These are phyloP conservation scores for Gorsachius goisagi DNA, from an alignment of 2,113 vertebrate genomes.

Conservation along the genomic window DNA sequence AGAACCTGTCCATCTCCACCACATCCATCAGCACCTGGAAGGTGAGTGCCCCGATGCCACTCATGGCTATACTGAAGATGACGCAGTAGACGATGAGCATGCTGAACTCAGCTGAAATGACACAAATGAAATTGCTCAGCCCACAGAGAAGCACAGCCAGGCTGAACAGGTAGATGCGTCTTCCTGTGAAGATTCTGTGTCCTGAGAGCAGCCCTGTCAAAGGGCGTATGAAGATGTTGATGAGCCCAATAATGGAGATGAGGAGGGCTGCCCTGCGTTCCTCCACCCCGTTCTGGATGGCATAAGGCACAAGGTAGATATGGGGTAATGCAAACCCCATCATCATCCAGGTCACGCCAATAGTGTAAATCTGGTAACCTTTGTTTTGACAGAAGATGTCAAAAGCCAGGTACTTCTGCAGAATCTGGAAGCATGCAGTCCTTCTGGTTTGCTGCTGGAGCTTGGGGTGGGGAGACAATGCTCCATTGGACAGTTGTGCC, in stretches of 20 bases:
- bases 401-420: conserved; percentile 86
- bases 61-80: conserved; percentile 87
- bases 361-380: conserved; percentile 77
- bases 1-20: conserved; percentile 89
- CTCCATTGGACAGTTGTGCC: conserved; percentile 8
- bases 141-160: conserved; percentile 80
- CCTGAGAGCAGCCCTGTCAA: conserved; percentile 79
- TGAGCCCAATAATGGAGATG: conserved; percentile 84
- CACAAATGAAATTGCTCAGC: conserved; percentile 88
- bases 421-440: conserved; percentile 4
- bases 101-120: conserved; percentile 71
- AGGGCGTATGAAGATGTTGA: conserved; percentile 89
- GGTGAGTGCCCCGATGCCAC: conserved; percentile 81
- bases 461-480: not conserved
- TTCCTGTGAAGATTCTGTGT: conserved; percentile 72
- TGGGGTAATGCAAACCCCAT: conserved; percentile 86
- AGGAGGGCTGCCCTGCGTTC: conserved; percentile 82
- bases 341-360: conserved; percentile 87
- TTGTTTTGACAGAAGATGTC: conserved; percentile 83
- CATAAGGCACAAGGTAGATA: conserved; percentile 89
- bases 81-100: conserved; percentile 81
- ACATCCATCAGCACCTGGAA: conserved; percentile 94
- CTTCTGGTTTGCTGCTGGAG: not conserved
- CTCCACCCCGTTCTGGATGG: conserved; percentile 76
- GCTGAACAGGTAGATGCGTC: conserved; percentile 83